Conservation (phyloP, 2,797 vertebrate genomes). For the Manis crassicaudata region DNA sequence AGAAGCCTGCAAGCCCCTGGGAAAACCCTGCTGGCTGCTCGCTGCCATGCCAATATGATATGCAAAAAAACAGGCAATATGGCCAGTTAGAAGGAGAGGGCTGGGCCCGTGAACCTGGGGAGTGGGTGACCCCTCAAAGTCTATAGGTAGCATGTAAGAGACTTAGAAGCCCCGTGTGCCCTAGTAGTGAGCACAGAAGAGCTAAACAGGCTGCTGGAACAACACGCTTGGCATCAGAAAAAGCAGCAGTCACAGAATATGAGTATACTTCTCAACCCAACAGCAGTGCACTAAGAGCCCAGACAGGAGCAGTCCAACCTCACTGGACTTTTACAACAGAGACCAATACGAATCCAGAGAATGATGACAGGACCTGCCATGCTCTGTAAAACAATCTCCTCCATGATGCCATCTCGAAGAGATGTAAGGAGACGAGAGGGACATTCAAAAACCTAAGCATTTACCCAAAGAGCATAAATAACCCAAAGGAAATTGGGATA, state of each 20-base stretch:
- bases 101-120: not conserved
- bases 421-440: not conserved
- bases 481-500: not conserved
- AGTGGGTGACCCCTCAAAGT: too few species aligned
- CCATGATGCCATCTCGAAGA: not conserved
- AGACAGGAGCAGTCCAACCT: not conserved
- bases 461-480: not conserved
- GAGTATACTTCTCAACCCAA: not conserved
- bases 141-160: not conserved
- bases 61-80: not conserved
- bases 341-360: not conserved
- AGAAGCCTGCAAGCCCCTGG: not conserved
- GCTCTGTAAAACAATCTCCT: not conserved
- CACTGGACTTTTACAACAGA: not conserved
- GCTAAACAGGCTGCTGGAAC: not conserved
- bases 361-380: not conserved
- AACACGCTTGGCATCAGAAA: not conserved
- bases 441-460: not conserved
- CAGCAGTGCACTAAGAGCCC: not conserved
- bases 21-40: not conserved
- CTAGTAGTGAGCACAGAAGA: not conserved
- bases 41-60: rapidly evolving
- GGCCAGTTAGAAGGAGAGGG: not conserved
- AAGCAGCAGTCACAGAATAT: not conserved
- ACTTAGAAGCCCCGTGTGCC: not conserved